These are phyloP conservation scores for Peromyscus maniculatus DNA, from an alignment of 2,113 vertebrate genomes.

Conservation along the genomic window DNA sequence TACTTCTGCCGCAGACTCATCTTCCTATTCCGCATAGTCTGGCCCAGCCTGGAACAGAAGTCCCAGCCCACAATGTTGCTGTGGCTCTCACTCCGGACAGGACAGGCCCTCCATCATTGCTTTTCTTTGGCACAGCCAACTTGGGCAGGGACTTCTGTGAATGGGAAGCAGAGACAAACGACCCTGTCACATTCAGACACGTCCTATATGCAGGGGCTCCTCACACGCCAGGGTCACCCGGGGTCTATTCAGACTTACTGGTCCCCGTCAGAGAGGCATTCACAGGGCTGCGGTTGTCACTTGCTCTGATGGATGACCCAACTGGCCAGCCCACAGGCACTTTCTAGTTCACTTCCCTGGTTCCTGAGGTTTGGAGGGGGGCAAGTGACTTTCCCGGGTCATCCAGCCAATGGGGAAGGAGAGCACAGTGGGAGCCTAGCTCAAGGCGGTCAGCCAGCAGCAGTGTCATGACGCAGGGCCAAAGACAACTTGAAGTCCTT, in stretches of 20 bases:
- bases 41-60: background rate
- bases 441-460: background rate
- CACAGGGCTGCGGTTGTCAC: too few relatives aligned
- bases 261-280: background rate
- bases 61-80: background rate
- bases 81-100: fast-evolving
- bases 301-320: background rate
- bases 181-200: background rate
- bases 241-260: background rate
- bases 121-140: background rate
- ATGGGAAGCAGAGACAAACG: background rate
- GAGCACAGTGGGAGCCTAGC: background rate
- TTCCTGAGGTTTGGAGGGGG: slow-evolving; percentile 1
- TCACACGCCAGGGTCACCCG: background rate
- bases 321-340: too few relatives aligned
- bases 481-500: background rate
- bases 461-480: background rate
- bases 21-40: background rate
- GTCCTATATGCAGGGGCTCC: background rate
- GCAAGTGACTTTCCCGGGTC: background rate
- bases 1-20: too few relatives aligned
- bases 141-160: too few relatives aligned
- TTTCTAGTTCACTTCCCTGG: background rate
- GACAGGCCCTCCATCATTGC: background rate
- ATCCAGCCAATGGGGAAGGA: background rate